Base-by-base conservation (phyloP, 2,888 invertebrate species). In the Lysandra bellargus region DNA sequence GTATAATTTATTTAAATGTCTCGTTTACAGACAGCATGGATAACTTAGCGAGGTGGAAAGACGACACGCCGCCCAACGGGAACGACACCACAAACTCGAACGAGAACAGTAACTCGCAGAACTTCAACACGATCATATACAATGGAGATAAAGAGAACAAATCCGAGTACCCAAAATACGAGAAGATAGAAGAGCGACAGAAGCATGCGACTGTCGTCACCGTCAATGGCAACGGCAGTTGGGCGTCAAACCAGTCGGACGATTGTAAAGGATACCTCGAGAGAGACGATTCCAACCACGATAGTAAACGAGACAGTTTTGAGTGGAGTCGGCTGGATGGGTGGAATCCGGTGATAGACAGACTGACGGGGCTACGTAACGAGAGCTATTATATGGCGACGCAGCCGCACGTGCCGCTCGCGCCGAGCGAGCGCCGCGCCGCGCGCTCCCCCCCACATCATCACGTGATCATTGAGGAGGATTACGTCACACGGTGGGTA, bases 351-450 rank as follows among this genome's bases (percentile, higher is more conserved):
- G 98, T 98, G 81, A 96, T 98, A 86, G 98, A 98, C 88, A 95
- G 98, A 87, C 93, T 98, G 86, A 98, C 98, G 78, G 96, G 96
- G 17, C 88, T 98, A 80, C 95, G 98, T 80, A 99, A 98, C 87
- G 98, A 99, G 88, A 99, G 98, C 87, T 99, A 99, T 87, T 98
- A 98, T 86, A 96, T 98, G 95, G 98, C 98, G 85, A 96, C 96
- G 72, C 96, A 96, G 84, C 95, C 95, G 44, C 96, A 95, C 2
- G 95, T 82, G 23, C 96, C 97, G 4, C 83, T 85, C 80, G 94
- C 95, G 78, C 95, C 95, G 80, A 94, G 93, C 33, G 93, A 95
- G 80, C 88, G 92, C 79, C 91, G 88, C 73, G 87, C 92, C 72
- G 91, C 91, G 81, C 80, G 89, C 80, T 92, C 95, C 82, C 95